These are phyloP conservation scores for Cassiopea andromeda DNA, from an alignment of 30 jellyfish, hydroid and myxozoan species.

Conservation along the genomic window DNA sequence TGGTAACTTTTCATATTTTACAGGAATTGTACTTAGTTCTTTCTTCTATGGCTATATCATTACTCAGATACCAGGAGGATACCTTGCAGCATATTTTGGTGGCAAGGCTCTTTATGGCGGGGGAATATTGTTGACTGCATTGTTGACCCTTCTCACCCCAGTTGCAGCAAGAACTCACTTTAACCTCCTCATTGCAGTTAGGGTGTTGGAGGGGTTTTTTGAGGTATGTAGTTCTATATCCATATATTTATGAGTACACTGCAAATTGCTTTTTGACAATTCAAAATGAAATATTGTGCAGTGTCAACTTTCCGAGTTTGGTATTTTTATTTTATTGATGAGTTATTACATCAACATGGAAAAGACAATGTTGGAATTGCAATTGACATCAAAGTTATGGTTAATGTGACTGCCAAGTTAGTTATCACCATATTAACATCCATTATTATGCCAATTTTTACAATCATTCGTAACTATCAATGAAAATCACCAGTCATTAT, in stretches of 20 bases:
- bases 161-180: constrained; percentile 86
- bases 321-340: too few species aligned
- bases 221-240: constrained; percentile 57
- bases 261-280: not conserved
- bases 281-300: too few species aligned
- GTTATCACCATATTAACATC: too few species aligned
- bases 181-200: constrained; percentile 72
- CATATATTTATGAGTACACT: not conserved
- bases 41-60: constrained; percentile 94
- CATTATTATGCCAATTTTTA: too few species aligned
- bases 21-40: constrained; percentile 90
- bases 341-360: too few species aligned
- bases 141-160: constrained; percentile 90
- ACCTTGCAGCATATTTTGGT: constrained; percentile 94
- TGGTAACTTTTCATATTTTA: not conserved
- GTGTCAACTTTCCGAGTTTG: too few species aligned
- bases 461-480: not conserved
- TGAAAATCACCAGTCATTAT: not conserved
- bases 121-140: constrained; percentile 94
- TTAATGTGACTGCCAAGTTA: too few species aligned
- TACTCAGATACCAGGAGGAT: constrained; percentile 99
- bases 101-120: constrained; percentile 93
- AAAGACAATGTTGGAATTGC: too few species aligned
- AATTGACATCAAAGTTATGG: too few species aligned
- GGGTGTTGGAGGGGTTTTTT: constrained; percentile 90